phyloP scores from a whole-genome alignment of 92 coral and sea anemone species.

The Parazoanthus swiftii region DNA sequence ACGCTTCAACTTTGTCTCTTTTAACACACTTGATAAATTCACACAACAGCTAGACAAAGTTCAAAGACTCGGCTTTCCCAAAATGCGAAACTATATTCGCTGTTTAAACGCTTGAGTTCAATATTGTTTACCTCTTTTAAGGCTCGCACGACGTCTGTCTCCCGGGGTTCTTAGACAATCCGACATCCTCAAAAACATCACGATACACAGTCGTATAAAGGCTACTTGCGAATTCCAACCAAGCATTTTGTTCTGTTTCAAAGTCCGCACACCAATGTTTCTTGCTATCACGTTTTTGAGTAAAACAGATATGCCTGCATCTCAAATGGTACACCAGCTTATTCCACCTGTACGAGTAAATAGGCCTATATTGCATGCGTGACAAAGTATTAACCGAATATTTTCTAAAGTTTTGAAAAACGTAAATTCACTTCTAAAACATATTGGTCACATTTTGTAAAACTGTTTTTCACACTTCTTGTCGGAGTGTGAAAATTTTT shows the following conservation, averaged over 20 bases:
- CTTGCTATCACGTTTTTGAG: not conserved
- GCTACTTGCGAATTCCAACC: not conserved
- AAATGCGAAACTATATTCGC: not conserved
- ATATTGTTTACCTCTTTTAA: not conserved
- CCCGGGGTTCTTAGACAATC: not conserved
- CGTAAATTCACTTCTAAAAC: too few relatives aligned
- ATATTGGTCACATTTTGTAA: too few relatives aligned
- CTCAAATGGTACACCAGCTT: not conserved
- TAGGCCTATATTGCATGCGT: not conserved
- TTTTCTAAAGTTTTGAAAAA: not conserved
- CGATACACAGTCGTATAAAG: not conserved
- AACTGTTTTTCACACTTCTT: too few relatives aligned
- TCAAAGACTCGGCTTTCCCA: not conserved
- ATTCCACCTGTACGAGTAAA: not conserved
- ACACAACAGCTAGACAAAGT: too few relatives aligned
- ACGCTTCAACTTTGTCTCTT: too few relatives aligned
- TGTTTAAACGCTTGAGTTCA: not conserved
- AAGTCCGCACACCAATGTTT: not conserved
- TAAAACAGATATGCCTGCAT: not conserved
- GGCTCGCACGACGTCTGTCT: not conserved
- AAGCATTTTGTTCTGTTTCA: not conserved
- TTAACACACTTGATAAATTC: too few relatives aligned
- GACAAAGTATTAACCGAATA: not conserved
- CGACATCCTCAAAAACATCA: not conserved
- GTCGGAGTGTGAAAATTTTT: too few relatives aligned